Base-by-base conservation (phyloP, 2,797 vertebrate species). In the Galagoides demidoff region DNA sequence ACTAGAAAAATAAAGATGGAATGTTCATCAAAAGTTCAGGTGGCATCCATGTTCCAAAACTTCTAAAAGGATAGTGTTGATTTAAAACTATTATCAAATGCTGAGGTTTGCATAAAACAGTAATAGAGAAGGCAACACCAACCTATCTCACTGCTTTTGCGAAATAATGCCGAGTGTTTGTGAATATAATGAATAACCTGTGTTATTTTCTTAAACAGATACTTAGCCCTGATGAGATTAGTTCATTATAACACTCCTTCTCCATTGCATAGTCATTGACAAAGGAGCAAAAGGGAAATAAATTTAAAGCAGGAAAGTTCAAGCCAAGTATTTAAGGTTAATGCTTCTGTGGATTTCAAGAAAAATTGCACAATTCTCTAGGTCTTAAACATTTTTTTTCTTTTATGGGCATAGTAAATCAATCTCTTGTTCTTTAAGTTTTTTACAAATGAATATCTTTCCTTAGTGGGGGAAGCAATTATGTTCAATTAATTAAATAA, bases 381-480 rank as follows among this genome's bases (percentile, higher is more conserved):
- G 23, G 81, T 91, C 25, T 5, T 86, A 85, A 96, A 90, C 2
- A 95, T 59, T 90, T 87, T 90, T 90, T 87, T 92, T 68, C 39
- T 74, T 89, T 68, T 6, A 22, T 39, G 20, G 7, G 17, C 1
- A 88, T 68, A 7, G 1, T 7, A 95, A 87, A 55, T 73, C 85
- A 95, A 77, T 66, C 23, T 91, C 11, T 34, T 83, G 6, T 55
- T 45, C 13, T 25, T 84, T 83, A n/a, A 93, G 17, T 94, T 83
- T 89, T 85, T 19, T 0, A 10, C 39, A 66, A 85, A 43, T 78
- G 0, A 89, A 29, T 68, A 20, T 52, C 4, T 66, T 82, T 81
- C 29, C 29, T 13, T 66, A 87, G 13, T 43, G 87, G 16, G 45
- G 22, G 7, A 37, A 19, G 66, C 71, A 59, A 59, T 79, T 59